phyloP scores from a whole-genome alignment of 1,140 invertebrate species.

The Psilanteris sp. region DNA sequence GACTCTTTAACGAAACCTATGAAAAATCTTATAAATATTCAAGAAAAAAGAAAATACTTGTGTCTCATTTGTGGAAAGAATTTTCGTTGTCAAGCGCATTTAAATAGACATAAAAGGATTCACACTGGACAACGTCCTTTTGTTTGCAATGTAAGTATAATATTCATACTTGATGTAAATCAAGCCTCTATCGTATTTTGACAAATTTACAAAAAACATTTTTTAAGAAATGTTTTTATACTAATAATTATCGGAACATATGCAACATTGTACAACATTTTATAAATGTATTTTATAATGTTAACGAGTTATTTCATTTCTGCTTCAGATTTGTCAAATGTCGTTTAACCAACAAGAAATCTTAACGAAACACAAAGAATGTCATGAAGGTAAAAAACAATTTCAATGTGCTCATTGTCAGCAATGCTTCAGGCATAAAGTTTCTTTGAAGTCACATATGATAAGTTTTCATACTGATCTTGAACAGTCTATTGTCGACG shows the following conservation, averaged over 20 bases:
- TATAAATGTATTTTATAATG: no score
- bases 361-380: constrained; percentile 80
- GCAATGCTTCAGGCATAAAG: constrained; percentile 76
- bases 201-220: no score
- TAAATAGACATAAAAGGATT: constrained; percentile 75
- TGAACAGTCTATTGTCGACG: constrained; percentile 45
- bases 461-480: constrained; percentile 72
- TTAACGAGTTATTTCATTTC: no score
- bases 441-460: constrained; percentile 77
- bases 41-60: constrained; percentile 59
- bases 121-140: constrained; percentile 75
- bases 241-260: no score
- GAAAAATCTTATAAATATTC: constrained; percentile 28
- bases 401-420: constrained; percentile 82
- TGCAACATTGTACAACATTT: no score
- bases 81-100: constrained; percentile 74
- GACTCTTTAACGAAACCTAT: constrained; percentile 62
- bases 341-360: constrained; percentile 83
- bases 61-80: constrained; percentile 73
- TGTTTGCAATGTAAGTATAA: constrained; percentile 70
- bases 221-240: no score
- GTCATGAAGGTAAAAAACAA: constrained; percentile 80
- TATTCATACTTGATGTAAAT: no score
- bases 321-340: constrained; percentile 80
- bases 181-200: no score